These are phyloP conservation scores for Diorhabda sublineata DNA, from an alignment of 1,140 invertebrate genomes.

Conservation along the genomic window DNA sequence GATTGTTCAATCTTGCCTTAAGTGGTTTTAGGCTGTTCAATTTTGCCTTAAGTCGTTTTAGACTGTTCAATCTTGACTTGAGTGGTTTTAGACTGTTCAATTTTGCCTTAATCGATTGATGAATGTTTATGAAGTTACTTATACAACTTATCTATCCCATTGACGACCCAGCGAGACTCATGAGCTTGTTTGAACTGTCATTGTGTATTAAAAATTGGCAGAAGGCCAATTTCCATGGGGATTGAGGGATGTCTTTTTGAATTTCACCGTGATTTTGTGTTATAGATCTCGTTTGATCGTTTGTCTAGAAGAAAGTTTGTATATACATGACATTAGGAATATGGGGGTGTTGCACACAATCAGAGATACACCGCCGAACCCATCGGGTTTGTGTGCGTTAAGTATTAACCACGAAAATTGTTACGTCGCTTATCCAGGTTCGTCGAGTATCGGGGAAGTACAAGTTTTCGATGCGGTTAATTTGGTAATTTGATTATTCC, in stretches of 20 bases:
- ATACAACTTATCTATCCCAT: no score
- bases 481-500: conserved; percentile 62
- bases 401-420: conserved; percentile 87
- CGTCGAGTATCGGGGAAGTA: conserved; percentile 88
- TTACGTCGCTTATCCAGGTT: conserved; percentile 95
- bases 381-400: conserved; percentile 85
- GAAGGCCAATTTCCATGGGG: background rate
- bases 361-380: conserved; percentile 94
- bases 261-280: conserved; percentile 9
- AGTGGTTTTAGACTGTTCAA: no score
- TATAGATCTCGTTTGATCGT: conserved; percentile 79
- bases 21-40: no score
- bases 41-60: no score
- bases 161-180: no score
- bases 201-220: no score
- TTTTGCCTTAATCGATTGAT: no score
- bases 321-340: conserved; percentile 98
- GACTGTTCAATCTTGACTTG: no score
- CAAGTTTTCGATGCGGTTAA: conserved; percentile 98
- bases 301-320: conserved; percentile 94
- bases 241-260: background rate
- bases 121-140: no score
- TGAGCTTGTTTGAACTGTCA: no score
- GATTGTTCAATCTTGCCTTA: no score
- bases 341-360: conserved; percentile 99